Base-by-base conservation (phyloP, 2,797 vertebrate genomes). In the Coregonus ussuriensis region DNA sequence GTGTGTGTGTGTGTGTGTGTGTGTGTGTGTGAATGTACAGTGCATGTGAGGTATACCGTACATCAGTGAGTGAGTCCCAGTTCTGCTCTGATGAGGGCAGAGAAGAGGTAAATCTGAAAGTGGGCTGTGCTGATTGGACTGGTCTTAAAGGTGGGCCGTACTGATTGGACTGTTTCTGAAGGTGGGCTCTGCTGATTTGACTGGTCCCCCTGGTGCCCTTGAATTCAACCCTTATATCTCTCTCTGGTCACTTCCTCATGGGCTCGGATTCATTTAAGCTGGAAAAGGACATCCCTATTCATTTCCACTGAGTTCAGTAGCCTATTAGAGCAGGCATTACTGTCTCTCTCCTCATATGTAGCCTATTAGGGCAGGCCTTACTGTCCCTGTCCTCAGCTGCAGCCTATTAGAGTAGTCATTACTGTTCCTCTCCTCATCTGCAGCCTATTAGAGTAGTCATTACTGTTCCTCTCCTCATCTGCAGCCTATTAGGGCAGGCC, bases 11-110 rank as follows among this genome's bases (percentile, higher is more conserved):
- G 72, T 56, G 18, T n/a, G 65, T 21, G 41, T 76, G 74, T 21
- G 41, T 70, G 71, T 25, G 52, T 52, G 62, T 29, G 77, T 80
- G 76, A 78, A 65, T 78, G 37, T 13, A 25, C 11, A 15, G 87
- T 75, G 56, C 77, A 80, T 13, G 75, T 74, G 67, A 62, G 66
- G 71, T 80, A 37, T 81, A 25, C 84, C 77, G 62, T 72, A 80
- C 70, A 79, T 51, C 35, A 83, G 78, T 81, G 56, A 59, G 6
- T 67, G 65, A 35, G 5, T 67, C 65, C 65, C 65, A 67, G 65
- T 67, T 25, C 21, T 33, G 6, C 78, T 77, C 75, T 86, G 89
- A 89, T 75, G 74, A 84, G 86, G 73, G 71, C 73, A 79, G 78
- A 71, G 77, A 80, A 77, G 83, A 71, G 76, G 71, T 73, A 56